phyloP scores from a whole-genome alignment of 2,888 invertebrate species.

The Lamproptera curius region DNA sequence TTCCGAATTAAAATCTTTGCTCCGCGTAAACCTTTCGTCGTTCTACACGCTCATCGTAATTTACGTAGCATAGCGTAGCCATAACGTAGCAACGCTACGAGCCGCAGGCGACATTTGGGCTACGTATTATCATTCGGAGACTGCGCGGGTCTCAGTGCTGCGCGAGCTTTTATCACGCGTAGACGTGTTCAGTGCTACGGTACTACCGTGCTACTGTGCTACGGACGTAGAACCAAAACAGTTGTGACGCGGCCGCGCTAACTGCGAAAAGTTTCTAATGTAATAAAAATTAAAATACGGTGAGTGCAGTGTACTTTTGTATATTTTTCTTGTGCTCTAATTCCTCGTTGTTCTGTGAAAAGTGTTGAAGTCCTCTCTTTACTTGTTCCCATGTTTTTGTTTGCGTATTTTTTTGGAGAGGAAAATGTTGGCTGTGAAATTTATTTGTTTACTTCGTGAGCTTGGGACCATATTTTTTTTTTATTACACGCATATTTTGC shows the following conservation, averaged over 20 bases:
- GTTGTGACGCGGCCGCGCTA: constrained; percentile 28
- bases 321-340: constrained; percentile 7
- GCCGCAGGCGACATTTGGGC: constrained; percentile 36
- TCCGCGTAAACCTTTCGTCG: not conserved
- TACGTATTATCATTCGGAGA: constrained; percentile 54
- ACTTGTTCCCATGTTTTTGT: constrained; percentile 19
- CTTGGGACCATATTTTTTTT: constrained; percentile 25
- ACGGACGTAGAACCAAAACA: constrained; percentile 32
- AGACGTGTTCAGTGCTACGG: constrained; percentile 36
- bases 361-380: constrained; percentile 23
- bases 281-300: constrained; percentile 36
- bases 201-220: too few species aligned
- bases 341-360: constrained; percentile 19
- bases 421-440: constrained; percentile 25
- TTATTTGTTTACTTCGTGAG: constrained; percentile 29
- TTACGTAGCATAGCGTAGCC: constrained; percentile 20
- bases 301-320: constrained; percentile 16
- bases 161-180: constrained; percentile 38
- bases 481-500: constrained; percentile 21
- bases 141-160: constrained; percentile 66
- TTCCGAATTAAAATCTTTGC: constrained; percentile 2
- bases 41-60: constrained; percentile 17
- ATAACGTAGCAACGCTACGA: constrained; percentile 27
- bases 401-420: constrained; percentile 22
- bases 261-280: constrained; percentile 41